Conservation (phyloP, 2,797 vertebrate species). For the Rhinoraja longicauda region DNA sequence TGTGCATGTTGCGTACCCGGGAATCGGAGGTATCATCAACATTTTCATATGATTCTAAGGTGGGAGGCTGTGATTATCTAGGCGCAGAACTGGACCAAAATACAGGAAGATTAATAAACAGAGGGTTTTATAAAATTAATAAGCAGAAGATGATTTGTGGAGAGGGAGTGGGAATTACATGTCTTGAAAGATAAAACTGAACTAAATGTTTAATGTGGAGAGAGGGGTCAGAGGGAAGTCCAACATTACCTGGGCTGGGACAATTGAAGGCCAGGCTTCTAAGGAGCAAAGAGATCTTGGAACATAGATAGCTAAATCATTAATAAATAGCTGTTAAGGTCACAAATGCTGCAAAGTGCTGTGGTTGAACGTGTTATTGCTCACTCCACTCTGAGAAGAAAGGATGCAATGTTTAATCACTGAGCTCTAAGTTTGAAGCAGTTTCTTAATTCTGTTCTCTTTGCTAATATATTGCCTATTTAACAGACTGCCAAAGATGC, state of each 20-base stretch:
- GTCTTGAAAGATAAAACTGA: not conserved
- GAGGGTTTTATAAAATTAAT: not conserved
- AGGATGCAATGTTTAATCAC: not conserved
- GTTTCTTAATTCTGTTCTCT: not conserved
- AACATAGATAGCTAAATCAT: not conserved
- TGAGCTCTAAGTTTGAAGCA: not conserved
- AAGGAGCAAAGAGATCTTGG: not conserved
- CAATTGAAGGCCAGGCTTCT: not conserved
- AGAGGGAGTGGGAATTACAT: not conserved
- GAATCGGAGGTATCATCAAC: not conserved
- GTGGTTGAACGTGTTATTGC: not conserved
- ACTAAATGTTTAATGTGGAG: not conserved
- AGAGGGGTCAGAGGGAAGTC: too few relatives aligned
- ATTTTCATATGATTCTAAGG: not conserved
- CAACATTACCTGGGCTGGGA: too few relatives aligned
- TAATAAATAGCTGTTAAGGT: not conserved
- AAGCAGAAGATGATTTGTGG: not conserved
- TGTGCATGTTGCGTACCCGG: too few relatives aligned
- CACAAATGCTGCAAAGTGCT: not conserved
- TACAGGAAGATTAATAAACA: not conserved
- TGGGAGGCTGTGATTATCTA: not conserved
- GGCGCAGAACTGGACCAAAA: not conserved
- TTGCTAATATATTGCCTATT: conserved; percentile 10
- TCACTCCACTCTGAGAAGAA: not conserved
- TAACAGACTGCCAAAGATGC: conserved; percentile 66